Conservation (phyloP, 2,888 invertebrate species). For the Trichopoda pennipes region DNA sequence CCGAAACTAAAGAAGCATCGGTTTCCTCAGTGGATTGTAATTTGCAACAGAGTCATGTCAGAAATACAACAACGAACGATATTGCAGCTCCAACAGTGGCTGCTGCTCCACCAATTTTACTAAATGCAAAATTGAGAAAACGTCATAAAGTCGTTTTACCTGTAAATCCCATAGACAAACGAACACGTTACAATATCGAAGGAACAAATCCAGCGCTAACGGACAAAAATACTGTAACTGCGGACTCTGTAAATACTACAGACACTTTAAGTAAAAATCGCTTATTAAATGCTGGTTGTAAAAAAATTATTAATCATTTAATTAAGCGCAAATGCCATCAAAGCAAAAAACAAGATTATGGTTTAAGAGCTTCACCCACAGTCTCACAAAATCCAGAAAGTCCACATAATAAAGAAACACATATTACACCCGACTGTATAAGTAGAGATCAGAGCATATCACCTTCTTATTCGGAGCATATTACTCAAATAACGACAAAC, state of each 20-base stretch:
- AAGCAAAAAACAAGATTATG: background rate
- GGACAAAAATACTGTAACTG: background rate
- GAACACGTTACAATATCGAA: constrained; percentile 52
- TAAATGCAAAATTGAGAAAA: constrained; percentile 64
- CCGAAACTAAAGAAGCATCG: background rate
- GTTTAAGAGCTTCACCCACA: background rate
- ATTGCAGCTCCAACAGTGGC: background rate
- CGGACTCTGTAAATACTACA: background rate
- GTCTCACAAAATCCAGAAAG: background rate
- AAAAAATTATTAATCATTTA: constrained; percentile 57
- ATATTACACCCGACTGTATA: background rate
- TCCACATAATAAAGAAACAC: background rate
- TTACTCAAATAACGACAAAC: background rate
- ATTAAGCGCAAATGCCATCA: constrained; percentile 25
- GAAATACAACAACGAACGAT: background rate
- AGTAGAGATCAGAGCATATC: background rate
- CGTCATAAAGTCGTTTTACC: constrained; percentile 27
- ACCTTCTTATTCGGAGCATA: background rate
- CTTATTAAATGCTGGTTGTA: constrained; percentile 14
- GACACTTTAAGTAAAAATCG: background rate
- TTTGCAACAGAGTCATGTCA: background rate
- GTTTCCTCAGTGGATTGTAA: background rate
- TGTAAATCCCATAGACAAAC: constrained; percentile 29
- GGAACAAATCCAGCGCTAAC: background rate
- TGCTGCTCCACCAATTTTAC: constrained; percentile 39